A percentile compares a stretch with the other conserved stretches of the same genome.
phyloP scores from a whole-genome alignment of 2,113 vertebrate species.

The Megaceryle maxima region DNA sequence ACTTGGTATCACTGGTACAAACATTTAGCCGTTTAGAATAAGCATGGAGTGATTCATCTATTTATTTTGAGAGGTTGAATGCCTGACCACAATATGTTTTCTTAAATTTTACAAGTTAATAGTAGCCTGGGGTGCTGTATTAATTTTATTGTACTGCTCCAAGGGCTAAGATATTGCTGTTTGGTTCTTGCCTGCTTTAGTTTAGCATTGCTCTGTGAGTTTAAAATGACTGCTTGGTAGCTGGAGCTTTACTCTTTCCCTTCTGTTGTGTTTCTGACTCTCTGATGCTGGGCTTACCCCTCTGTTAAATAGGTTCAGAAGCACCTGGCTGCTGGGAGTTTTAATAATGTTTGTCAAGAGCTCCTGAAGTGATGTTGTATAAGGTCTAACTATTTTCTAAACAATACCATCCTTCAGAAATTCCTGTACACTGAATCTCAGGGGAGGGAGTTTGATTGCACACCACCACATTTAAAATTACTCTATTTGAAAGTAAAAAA shows the following conservation, averaged over 20 bases:
- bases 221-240: neutral
- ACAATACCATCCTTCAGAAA: neutral
- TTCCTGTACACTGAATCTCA: neutral
- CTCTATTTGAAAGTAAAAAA: neutral
- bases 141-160: slow-evolving; percentile 39
- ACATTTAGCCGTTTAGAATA: neutral
- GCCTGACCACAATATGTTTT: slow-evolving; percentile 21
- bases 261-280: neutral
- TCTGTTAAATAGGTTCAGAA: neutral
- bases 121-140: neutral
- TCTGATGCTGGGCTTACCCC: neutral
- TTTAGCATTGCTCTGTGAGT: neutral
- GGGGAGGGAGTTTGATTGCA: neutral
- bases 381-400: neutral
- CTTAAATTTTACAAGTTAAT: slow-evolving; percentile 32
- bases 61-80: slow-evolving; percentile 30
- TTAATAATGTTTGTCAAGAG: neutral
- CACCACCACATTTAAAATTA: neutral
- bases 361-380: neutral
- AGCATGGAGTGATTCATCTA: neutral
- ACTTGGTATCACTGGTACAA: neutral
- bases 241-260: neutral
- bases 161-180: neutral
- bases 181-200: neutral
- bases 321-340: neutral